phyloP scores from a whole-genome alignment of 1,140 invertebrate genomes.

The Drosophila novamexicana region DNA sequence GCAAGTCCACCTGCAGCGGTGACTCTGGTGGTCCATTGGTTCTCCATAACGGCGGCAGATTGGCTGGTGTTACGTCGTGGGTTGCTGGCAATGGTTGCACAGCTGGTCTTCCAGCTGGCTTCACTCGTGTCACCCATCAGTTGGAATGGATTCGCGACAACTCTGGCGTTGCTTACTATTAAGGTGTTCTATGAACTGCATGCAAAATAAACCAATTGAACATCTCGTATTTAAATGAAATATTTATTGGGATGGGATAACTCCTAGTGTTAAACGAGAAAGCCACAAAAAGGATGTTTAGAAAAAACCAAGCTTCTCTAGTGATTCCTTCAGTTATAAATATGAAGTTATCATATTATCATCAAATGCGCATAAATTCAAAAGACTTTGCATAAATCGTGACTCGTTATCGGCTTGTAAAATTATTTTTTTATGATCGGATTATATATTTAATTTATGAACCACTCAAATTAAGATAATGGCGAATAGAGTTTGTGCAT shows the following conservation, averaged over 20 bases:
- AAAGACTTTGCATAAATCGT: background rate
- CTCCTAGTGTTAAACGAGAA: background rate
- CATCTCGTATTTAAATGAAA: background rate
- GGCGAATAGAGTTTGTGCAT: background rate
- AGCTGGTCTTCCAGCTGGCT: conserved; percentile 85
- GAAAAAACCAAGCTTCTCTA: background rate
- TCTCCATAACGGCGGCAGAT: conserved; percentile 36
- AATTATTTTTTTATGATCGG: background rate
- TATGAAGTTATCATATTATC: too few species aligned
- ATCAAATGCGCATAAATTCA: background rate
- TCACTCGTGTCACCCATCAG: conserved; percentile 85
- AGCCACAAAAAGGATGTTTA: too few species aligned
- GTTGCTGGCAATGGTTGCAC: conserved; percentile 85
- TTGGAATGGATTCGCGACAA: conserved; percentile 86
- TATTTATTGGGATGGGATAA: background rate
- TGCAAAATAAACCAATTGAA: background rate
- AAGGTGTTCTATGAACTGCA: conserved; percentile 10
- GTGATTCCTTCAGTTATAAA: background rate
- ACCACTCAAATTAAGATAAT: background rate
- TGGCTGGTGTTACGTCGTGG: conserved; percentile 86
- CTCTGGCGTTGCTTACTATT: conserved; percentile 84
- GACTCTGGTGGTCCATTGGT: conserved; percentile 67
- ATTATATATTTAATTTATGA: background rate
- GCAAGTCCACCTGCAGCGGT: conserved; percentile 62
- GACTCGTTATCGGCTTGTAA: background rate